These are phyloP conservation scores for Notarius quadriscutis DNA, from an alignment of 2,113 vertebrate genomes.

Conservation along the genomic window DNA sequence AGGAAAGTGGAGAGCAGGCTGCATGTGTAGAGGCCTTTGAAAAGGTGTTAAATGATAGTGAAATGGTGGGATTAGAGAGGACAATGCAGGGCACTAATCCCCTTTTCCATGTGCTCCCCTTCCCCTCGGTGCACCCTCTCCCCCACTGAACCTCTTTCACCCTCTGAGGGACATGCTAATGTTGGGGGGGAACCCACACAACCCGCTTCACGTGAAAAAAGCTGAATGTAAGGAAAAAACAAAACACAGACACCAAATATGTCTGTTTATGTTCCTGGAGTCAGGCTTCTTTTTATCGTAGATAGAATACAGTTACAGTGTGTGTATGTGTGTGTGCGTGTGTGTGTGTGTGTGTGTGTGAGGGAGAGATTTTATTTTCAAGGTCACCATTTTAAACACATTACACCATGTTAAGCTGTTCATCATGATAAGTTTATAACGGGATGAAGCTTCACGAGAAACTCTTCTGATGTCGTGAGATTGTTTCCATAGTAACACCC, in stretches of 20 bases:
- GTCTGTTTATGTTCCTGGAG: not conserved
- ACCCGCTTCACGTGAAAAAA: not conserved
- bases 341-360: no score
- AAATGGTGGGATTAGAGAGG: conserved; percentile 61
- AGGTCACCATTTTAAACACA: not conserved
- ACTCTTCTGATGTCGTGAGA: not conserved
- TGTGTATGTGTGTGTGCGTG: no score
- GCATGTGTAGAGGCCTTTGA: conserved; percentile 45
- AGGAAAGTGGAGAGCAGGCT: conserved; percentile 51
- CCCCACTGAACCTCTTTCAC: conserved; percentile 35
- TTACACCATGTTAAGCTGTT: no score
- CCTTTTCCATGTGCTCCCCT: conserved; percentile 50
- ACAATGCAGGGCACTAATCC: conserved; percentile 63
- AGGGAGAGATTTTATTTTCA: not conserved
- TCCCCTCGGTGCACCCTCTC: conserved; percentile 9
- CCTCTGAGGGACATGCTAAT: conserved; percentile 47
- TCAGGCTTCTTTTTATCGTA: not conserved
- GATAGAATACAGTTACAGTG: no score
- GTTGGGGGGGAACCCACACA: not conserved
- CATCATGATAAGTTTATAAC: no score
- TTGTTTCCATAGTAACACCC: not conserved
- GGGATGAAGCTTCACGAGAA: no score
- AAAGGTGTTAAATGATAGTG: conserved; percentile 66
- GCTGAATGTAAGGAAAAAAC: not conserved
- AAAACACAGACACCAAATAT: not conserved